Percentiles rank a stretch among this genome's conserved stretches.
Conservation (phyloP, 2,888 invertebrate species). For the Ormyrus thymus region DNA sequence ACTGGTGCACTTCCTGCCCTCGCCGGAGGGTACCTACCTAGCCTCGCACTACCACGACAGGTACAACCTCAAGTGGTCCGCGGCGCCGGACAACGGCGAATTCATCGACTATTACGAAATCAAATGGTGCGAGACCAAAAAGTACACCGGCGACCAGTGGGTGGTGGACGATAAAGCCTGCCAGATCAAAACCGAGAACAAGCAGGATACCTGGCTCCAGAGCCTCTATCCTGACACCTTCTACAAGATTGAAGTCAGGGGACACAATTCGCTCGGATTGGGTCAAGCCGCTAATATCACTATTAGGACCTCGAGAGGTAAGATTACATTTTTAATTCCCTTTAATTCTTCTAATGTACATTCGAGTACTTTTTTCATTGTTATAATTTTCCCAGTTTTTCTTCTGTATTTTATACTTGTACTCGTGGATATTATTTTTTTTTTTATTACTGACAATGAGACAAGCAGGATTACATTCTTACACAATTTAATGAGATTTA, state of each 20-base stretch:
- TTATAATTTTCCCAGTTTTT: conserved; percentile 42
- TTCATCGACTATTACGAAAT: conserved; percentile 89
- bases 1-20: conserved; percentile 80
- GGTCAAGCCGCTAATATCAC: conserved; percentile 86
- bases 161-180: conserved; percentile 77
- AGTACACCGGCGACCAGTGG: conserved; percentile 83
- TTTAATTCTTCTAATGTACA: conserved; percentile 44
- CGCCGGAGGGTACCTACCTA: conserved; percentile 71
- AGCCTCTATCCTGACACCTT: conserved; percentile 85
- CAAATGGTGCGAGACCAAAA: conserved; percentile 85
- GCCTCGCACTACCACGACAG: conserved; percentile 84
- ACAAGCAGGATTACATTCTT: conserved; percentile 20
- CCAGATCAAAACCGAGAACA: conserved; percentile 78
- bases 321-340: conserved; percentile 74
- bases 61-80: conserved; percentile 89
- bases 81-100: conserved; percentile 92
- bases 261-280: conserved; percentile 90
- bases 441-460: neutral
- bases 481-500: conserved; percentile 1
- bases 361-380: conserved; percentile 43
- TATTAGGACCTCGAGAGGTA: conserved; percentile 92
- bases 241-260: conserved; percentile 89
- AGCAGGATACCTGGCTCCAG: conserved; percentile 82
- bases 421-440: conserved; percentile 29
- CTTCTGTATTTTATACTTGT: conserved; percentile 57